Percentiles rank a stretch among this genome's conserved stretches.
phyloP scores from a whole-genome alignment of 2,113 vertebrate genomes.

The Poeciliopsis prolifica region DNA sequence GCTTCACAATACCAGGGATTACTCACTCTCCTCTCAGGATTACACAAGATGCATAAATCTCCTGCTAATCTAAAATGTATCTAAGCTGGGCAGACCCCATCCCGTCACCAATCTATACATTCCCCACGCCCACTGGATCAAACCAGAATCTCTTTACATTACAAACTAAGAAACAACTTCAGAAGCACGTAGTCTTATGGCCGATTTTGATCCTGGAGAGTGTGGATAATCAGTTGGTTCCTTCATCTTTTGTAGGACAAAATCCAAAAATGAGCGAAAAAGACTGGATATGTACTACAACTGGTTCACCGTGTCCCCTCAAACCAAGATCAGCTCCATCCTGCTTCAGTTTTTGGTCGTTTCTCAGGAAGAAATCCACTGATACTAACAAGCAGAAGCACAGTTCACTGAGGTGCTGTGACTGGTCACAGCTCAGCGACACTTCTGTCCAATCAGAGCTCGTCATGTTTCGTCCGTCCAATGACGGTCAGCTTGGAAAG shows the following conservation, averaged over 20 bases:
- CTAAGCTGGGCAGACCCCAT: constrained; percentile 44
- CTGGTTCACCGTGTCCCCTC: not conserved
- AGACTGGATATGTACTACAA: not conserved
- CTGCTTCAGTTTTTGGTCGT: constrained; percentile 35
- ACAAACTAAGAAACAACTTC: constrained; percentile 40
- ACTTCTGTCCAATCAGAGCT: constrained; percentile 82
- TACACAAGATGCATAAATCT: constrained; percentile 62
- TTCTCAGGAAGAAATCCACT: constrained; percentile 24
- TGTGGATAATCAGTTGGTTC: not conserved
- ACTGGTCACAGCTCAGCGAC: constrained; percentile 31
- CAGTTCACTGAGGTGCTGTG: constrained; percentile 21
- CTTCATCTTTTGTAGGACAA: not conserved
- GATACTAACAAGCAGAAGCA: constrained; percentile 14
- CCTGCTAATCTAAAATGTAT: constrained; percentile 51
- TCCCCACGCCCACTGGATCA: constrained; percentile 39
- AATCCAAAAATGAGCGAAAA: not conserved
- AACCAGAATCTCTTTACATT: constrained; percentile 33
- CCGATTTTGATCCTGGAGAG: not conserved
- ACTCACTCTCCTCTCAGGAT: constrained; percentile 60
- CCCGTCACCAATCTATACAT: constrained; percentile 38
- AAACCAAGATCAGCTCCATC: constrained; percentile 9
- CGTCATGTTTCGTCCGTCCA: constrained; percentile 80
- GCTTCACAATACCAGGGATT: constrained; percentile 47
- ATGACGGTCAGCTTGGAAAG: constrained; percentile 89
- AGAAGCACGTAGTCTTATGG: constrained; percentile 39